Conservation (phyloP, 2,797 vertebrate species). For the Dryobates pubescens region DNA sequence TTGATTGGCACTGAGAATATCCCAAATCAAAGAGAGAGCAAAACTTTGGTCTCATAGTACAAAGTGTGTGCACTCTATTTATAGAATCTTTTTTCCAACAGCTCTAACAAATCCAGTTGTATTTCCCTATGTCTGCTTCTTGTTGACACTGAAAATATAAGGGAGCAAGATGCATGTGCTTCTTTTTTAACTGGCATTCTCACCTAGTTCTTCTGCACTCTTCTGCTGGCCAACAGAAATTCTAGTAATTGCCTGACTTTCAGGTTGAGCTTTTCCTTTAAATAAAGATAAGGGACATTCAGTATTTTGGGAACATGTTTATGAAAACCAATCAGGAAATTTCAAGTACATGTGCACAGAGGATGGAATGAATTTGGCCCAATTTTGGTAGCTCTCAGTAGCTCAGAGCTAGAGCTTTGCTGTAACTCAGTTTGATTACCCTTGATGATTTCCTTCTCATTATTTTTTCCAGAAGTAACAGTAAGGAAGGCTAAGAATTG, state of each 20-base stretch:
- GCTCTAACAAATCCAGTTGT: not conserved
- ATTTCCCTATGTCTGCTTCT: not conserved
- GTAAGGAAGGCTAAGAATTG: not conserved
- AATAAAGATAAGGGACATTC: constrained; percentile 11
- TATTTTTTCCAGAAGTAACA: not conserved
- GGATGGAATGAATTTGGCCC: not conserved
- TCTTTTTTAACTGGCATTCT: not conserved
- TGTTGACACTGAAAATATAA: not conserved
- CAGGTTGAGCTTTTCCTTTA: constrained; percentile 19
- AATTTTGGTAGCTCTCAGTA: constrained; percentile 28
- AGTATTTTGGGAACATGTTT: constrained; percentile 8
- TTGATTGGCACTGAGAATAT: not conserved
- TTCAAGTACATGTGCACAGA: not conserved
- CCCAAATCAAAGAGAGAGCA: not conserved
- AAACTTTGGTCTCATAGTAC: not conserved
- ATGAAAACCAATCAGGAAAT: constrained; percentile 7
- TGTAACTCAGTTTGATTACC: constrained; percentile 43
- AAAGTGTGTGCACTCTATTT: not conserved
- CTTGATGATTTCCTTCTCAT: constrained; percentile 11
- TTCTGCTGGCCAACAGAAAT: constrained; percentile 9
- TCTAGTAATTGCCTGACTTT: constrained; percentile 12
- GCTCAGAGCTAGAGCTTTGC: constrained; percentile 12
- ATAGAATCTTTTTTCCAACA: not conserved
- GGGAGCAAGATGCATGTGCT: not conserved
- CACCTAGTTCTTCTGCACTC: not conserved